Base-by-base conservation (phyloP, 2,113 vertebrate genomes). In the Rhabdornis inornatus region DNA sequence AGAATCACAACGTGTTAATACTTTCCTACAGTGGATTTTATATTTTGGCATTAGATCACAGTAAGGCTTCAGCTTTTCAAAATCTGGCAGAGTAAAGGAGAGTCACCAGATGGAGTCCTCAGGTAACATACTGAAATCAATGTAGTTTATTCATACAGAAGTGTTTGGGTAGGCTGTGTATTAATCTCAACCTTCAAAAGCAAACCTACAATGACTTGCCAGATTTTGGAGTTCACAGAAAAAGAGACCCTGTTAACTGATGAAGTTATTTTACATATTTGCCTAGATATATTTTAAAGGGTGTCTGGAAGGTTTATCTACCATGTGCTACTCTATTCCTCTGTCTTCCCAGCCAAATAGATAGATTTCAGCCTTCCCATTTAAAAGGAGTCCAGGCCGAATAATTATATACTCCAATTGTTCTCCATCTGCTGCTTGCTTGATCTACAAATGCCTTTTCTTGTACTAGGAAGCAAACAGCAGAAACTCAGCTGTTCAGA, bases 401-500 rank as follows among this genome's bases (percentile, higher is more conserved):
- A 94, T 95, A 97, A 95, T 78, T 96, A 92, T 91, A 95, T 97
- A 95, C 72, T 95, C 86, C 92, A 97, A 92, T 92, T 97, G 87
- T 94, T 97, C 79, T 90, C 93, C 92, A 96, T 95, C 91, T 97
- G 90, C 85, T 97, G 72, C 76, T 91, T 95, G 57, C 83, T 89
- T 97, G 80, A 96, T 96, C 81, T 96, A 94, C 95, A 97, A 97
- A 96, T 96, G 90, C 14, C 70, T 97, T 95, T 95, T 95, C 92
- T 97, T 94, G 65, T 96, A 96, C 71, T 40, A 96, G 80, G 82
- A 95, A 95, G 92, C 69, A 92, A 97, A 84, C 82, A 75, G 92
- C 89, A 97, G 96, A 95, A 92, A 74, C 56, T 96, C 81, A 95
- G 75, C 95, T 97, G 89, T 95, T 92, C 82, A 79, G 47, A 77